Base-by-base conservation (phyloP, 2,888 invertebrate genomes). In the Sminthurinus aureus region DNA sequence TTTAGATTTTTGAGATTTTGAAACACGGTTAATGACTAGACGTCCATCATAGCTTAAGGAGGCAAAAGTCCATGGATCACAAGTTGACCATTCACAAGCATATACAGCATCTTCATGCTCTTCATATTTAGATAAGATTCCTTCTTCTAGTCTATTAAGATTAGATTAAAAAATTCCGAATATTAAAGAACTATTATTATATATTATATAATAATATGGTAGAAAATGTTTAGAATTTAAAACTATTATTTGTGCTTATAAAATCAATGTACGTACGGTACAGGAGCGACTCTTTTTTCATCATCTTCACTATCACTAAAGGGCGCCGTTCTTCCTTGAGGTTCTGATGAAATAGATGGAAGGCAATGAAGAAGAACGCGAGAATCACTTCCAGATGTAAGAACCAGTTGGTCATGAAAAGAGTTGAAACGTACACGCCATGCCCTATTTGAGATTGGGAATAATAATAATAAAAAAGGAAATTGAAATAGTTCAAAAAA, bases 1-100 rank as follows among this genome's bases (percentile, higher is more conserved):
- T 91, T 96, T 96, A 90, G 98, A 98, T 91, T 98, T 99, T 90
- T 96, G 95, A 89, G 96, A 95, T 85, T 96, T 93, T n/a, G 98
- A 98, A 26, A 99, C 71, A 12, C 71, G 71, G 20, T 71, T 71
- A 22, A 71, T 94, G 77, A 99, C 94, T 22, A 99, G 93, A 78
- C 99, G 92, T 0, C 99, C 99, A 91, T 99, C 99, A 90, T 98
- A 98, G 90, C 98, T 98, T 0, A 98, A 92, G 0, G 98, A 98
- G n/a, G 99, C 99, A 92, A 98, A 99, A 84, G 97, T 95, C 99
- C 99, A 99, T 18, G 99, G 98, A 91, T 99, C 99, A 38, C 96
- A 96, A 26, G 95, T 94, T 85, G 98, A 98, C 99, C 99, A 99
- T 91, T 98, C 98, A 0, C 95, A 96, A 89, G 96, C 95, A 91